These are phyloP conservation scores for Branchinecta lindahli DNA, from an alignment of 1,140 invertebrate species.

Conservation along the genomic window DNA sequence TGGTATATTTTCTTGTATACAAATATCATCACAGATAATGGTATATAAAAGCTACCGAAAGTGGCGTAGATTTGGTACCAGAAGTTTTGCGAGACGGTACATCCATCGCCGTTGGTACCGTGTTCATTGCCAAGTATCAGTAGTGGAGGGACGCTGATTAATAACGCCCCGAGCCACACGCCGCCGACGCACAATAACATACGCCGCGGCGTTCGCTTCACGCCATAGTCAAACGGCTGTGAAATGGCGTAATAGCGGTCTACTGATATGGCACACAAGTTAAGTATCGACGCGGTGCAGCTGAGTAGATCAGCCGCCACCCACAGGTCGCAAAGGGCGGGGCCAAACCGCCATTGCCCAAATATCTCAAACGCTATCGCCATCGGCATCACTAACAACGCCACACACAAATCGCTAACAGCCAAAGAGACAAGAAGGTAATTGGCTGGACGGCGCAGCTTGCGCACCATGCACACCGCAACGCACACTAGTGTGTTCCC, in stretches of 20 bases:
- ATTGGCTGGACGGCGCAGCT: slow-evolving; percentile 46
- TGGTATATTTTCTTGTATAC: slow-evolving; percentile 80
- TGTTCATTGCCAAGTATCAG: slow-evolving; percentile 76
- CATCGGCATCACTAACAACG: slow-evolving; percentile 53
- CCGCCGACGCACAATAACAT: slow-evolving; percentile 67
- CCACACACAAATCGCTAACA: slow-evolving; percentile 59
- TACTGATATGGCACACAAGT: slow-evolving; percentile 78
- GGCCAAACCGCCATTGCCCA: slow-evolving; percentile 67
- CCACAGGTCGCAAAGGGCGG: slow-evolving; percentile 56
- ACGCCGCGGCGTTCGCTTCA: slow-evolving; percentile 62
- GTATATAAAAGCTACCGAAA: slow-evolving; percentile 74
- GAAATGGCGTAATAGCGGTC: slow-evolving; percentile 83
- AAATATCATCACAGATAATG: slow-evolving; percentile 71
- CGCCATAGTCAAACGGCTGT: slow-evolving; percentile 72
- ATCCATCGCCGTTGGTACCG: slow-evolving; percentile 42
- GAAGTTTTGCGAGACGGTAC: slow-evolving; percentile 68
- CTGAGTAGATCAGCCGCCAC: slow-evolving; percentile 34
- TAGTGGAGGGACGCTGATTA: slow-evolving; percentile 71
- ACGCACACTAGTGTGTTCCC: slow-evolving; percentile 74
- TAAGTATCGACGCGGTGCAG: slow-evolving; percentile 71
- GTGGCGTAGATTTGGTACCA: slow-evolving; percentile 73
- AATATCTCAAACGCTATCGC: slow-evolving; percentile 56
- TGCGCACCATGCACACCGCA: slow-evolving; percentile 69
- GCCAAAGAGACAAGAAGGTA: slow-evolving; percentile 80
- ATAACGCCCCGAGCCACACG: slow-evolving; percentile 78